Evolutionary conservation across 2,113 vertebrate species (phyloP).

Genomic region (Parotia lawesii): DNA sequence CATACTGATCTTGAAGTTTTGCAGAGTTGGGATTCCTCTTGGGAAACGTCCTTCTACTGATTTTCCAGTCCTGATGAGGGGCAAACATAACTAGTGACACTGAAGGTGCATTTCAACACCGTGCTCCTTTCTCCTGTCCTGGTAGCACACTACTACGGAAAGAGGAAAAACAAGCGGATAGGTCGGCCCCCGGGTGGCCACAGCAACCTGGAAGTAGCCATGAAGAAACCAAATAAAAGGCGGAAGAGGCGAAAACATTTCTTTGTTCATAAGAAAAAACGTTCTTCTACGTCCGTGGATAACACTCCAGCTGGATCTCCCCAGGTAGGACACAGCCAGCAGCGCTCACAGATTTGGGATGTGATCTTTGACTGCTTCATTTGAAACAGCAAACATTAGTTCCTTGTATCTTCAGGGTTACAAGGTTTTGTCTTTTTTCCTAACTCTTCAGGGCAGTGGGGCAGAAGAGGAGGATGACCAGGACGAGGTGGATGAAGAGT

Average conservation of each 20-base stretch:
- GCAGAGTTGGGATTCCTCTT: neutral
- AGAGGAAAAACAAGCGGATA: slow-evolving; percentile 90
- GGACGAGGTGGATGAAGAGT: slow-evolving; percentile 86
- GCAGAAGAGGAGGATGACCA: slow-evolving; percentile 90
- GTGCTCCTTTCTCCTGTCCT: slow-evolving; percentile 30
- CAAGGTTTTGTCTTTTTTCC: neutral
- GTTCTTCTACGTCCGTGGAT: slow-evolving; percentile 88
- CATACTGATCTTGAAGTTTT: neutral
- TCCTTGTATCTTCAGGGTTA: neutral
- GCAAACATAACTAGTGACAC: neutral
- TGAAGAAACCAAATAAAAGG: slow-evolving; percentile 89
- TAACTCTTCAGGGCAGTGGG: slow-evolving; percentile 81
- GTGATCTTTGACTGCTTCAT: neutral
- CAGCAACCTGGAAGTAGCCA: slow-evolving; percentile 87
- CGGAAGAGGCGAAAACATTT: slow-evolving; percentile 94
- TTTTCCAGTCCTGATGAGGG: neutral
- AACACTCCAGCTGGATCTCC: slow-evolving; percentile 92
- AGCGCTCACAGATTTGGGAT: fast-evolving
- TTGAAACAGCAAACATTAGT: neutral
- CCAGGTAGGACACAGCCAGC: slow-evolving; percentile 76
- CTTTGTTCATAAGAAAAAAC: slow-evolving; percentile 96
- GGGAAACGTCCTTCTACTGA: neutral
- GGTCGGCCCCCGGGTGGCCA: slow-evolving; percentile 89
- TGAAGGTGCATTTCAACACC: neutral
- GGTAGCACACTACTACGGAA: slow-evolving; percentile 93